phyloP scores from a whole-genome alignment of 2,797 vertebrate species.

The Sebastes ruberrimus region DNA sequence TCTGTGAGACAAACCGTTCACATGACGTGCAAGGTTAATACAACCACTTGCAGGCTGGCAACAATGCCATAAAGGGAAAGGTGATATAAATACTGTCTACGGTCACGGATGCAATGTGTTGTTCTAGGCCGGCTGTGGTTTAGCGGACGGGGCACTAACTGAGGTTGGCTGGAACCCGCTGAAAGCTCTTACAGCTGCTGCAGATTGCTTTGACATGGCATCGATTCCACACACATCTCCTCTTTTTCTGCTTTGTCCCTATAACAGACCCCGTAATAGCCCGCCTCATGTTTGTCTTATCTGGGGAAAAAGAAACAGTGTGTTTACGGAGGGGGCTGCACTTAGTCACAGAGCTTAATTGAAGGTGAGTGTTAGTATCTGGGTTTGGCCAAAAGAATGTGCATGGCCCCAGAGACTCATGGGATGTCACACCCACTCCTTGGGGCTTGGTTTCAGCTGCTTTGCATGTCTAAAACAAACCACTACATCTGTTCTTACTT shows the following conservation, averaged over 20 bases:
- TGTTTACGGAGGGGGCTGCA: slow-evolving; percentile 24
- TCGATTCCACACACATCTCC: neutral
- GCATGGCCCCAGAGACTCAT: slow-evolving; percentile 49
- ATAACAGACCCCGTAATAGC: slow-evolving; percentile 18
- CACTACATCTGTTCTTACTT: slow-evolving; percentile 88
- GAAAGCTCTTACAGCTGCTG: slow-evolving; percentile 9
- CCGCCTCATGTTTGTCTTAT: slow-evolving; percentile 49
- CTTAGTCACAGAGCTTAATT: slow-evolving; percentile 63
- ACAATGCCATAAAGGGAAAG: neutral
- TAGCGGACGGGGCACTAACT: neutral
- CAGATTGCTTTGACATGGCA: slow-evolving; percentile 8
- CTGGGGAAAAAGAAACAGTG: slow-evolving; percentile 22
- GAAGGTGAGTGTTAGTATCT: slow-evolving; percentile 73
- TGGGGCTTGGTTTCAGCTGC: slow-evolving; percentile 87
- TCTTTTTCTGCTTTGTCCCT: neutral
- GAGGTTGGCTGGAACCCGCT: neutral
- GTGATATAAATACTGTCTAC: neutral
- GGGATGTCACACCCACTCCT: slow-evolving; percentile 73
- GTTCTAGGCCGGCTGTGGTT: neutral
- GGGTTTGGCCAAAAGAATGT: slow-evolving; percentile 65
- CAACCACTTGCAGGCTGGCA: too few relatives aligned
- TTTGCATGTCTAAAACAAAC: slow-evolving; percentile 88
- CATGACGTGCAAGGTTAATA: neutral
- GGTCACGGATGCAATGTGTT: neutral
- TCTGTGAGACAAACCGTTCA: neutral